phyloP scores from a whole-genome alignment of 2,113 vertebrate genomes.

The Murina feae region DNA sequence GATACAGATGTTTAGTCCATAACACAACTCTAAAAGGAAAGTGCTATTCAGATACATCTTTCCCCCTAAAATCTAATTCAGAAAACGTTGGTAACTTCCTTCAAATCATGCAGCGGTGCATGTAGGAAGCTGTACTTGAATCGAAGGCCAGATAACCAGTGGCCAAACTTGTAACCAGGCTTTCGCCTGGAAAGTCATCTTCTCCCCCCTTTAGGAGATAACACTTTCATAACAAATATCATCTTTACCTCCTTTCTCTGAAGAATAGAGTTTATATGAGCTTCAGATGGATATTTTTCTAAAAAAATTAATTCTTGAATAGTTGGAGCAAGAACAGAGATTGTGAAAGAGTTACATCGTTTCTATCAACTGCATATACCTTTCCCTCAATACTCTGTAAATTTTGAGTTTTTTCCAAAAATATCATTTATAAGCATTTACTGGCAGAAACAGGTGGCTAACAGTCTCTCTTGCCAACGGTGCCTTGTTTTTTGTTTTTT shows the following conservation, averaged over 20 bases:
- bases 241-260: background rate
- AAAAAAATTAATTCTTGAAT: conserved; percentile 11
- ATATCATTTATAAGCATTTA: background rate
- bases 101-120: background rate
- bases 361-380: background rate
- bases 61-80: background rate
- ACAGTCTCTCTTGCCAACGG: background rate
- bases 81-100: background rate
- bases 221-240: background rate
- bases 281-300: background rate
- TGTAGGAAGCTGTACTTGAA: background rate
- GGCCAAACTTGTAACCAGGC: background rate
- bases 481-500: background rate
- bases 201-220: background rate
- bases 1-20: background rate
- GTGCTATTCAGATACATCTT: background rate
- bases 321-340: background rate
- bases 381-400: background rate
- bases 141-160: background rate
- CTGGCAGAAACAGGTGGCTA: background rate
- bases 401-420: background rate
- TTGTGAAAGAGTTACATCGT: background rate
- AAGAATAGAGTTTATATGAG: background rate
- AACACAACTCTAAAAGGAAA: background rate
- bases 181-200: background rate